These are phyloP conservation scores for Calephelis perditalis DNA, from an alignment of 2,888 invertebrate genomes.

Conservation along the genomic window DNA sequence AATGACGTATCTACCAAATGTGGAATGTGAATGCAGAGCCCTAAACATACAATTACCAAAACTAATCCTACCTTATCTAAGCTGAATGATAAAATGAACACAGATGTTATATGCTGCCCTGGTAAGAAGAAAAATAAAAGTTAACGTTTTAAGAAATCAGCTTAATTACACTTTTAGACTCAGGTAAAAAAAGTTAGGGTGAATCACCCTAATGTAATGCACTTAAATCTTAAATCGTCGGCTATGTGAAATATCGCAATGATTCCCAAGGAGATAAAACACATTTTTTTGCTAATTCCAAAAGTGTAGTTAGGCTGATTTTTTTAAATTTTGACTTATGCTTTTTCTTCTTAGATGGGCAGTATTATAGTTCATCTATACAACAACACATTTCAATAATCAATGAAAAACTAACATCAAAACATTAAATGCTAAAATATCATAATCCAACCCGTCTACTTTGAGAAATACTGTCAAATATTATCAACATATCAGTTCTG, in stretches of 20 bases:
- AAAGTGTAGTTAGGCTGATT: too few species aligned
- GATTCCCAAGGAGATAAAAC: too few species aligned
- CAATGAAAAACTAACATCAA: constrained; percentile 27
- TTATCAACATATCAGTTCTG: constrained; percentile 48
- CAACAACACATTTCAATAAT: constrained; percentile 28
- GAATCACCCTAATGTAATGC: too few species aligned
- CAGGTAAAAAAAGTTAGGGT: too few species aligned
- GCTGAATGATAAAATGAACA: constrained; percentile 51
- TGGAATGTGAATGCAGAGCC: constrained; percentile 50
- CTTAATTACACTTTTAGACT: too few species aligned
- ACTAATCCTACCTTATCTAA: constrained; percentile 33
- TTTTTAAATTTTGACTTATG: too few species aligned
- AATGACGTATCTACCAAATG: constrained; percentile 24
- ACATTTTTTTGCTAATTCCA: too few species aligned
- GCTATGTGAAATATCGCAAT: too few species aligned
- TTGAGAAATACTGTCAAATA: constrained; percentile 55
- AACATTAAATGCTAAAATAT: constrained; percentile 53
- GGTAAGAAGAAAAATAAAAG: too few species aligned
- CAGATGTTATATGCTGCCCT: constrained; percentile 31
- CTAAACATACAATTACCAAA: constrained; percentile 32
- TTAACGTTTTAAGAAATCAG: too few species aligned
- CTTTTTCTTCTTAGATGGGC: too few species aligned
- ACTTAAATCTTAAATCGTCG: too few species aligned
- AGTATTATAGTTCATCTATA: constrained; percentile 28
- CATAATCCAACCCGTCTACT: constrained; percentile 57